Evolutionary conservation across 2,113 vertebrate genomes (phyloP), one percentile per base, ranked within the genome.

Genomic region (Cebus imitator): DNA sequence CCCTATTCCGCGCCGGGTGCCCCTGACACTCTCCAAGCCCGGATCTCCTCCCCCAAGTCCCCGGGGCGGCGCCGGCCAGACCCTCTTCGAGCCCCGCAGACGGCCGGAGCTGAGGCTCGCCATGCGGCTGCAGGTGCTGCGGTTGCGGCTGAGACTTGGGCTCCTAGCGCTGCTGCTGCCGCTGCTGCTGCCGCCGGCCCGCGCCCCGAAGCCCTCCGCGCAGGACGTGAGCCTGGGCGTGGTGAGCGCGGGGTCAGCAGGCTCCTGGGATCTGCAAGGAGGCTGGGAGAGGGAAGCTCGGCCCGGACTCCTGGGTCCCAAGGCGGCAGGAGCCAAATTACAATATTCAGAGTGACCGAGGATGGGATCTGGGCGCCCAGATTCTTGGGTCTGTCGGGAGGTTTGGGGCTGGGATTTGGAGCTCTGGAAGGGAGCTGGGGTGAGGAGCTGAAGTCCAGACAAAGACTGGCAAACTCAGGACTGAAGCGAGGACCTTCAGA

Each of bases 151-250:
- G 20, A 6, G 4, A 32, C 87, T 48, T 50, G 2, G 11, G 61
- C 58, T 97, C 40, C 48, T 82, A 40, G 50, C 1, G 20, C 66
- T 76, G 40, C 35, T 96, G 73, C 50, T 97, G 9, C n/a, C 16
- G 43, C 73, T 73, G 73, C 91, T 75, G 20, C 90, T n/a, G 43
- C 72, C 9, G 35, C 87, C 35, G 0, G 55, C 32, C 32, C 21
- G n/a, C 3, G 82, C 95, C 76, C 27, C 0, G 27, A 58, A 90
- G 12, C 92, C 97, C 37, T 20, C 61, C 0, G 91, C 96, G 27
- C 97, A 95, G 87, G 97, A 97, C n/a, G 70, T 97, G 91, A 97
- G 97, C 88, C 96, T 97, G 91, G 97, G 98, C 17, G 72, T 98
- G 98, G 98, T 98, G 88, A 98, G 98, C 88, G 40, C 40, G 35